Conservation (phyloP, 2,113 vertebrate species). For the Bettongia penicillata region DNA sequence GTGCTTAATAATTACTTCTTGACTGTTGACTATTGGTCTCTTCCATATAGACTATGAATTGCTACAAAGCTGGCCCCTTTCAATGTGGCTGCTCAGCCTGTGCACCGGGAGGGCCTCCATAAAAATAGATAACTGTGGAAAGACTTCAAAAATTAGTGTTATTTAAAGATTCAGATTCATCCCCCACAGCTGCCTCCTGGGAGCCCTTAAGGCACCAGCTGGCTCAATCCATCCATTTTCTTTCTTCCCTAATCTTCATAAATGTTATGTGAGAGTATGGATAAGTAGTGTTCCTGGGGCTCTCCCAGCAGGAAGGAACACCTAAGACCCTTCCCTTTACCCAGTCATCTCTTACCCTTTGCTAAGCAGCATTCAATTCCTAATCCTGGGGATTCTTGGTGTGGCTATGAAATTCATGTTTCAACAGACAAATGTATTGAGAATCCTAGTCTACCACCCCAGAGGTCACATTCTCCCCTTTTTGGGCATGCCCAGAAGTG, state of each 20-base stretch:
- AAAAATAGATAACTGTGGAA: constrained; percentile 69
- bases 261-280: constrained; percentile 9
- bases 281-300: constrained; percentile 37
- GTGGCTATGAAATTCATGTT: constrained; percentile 49
- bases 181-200: constrained; percentile 56
- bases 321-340: constrained; percentile 56
- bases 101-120: constrained; percentile 29
- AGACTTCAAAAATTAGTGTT: constrained; percentile 75
- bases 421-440: constrained; percentile 40
- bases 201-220: constrained; percentile 53
- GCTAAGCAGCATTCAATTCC: constrained; percentile 65
- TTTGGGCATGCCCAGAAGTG: not conserved
- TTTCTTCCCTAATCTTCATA: constrained; percentile 54
- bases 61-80: constrained; percentile 6
- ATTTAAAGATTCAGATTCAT: constrained; percentile 71
- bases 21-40: not conserved
- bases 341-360: constrained; percentile 64
- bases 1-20: not conserved
- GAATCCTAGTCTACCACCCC: not conserved
- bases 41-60: not conserved
- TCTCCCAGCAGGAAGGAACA: constrained; percentile 53
- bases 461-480: not conserved
- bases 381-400: constrained; percentile 68
- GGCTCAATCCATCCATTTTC: constrained; percentile 71
- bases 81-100: constrained; percentile 36